These are phyloP conservation scores for Danio kyathit DNA, from an alignment of 2,797 vertebrate genomes.

Conservation along the genomic window DNA sequence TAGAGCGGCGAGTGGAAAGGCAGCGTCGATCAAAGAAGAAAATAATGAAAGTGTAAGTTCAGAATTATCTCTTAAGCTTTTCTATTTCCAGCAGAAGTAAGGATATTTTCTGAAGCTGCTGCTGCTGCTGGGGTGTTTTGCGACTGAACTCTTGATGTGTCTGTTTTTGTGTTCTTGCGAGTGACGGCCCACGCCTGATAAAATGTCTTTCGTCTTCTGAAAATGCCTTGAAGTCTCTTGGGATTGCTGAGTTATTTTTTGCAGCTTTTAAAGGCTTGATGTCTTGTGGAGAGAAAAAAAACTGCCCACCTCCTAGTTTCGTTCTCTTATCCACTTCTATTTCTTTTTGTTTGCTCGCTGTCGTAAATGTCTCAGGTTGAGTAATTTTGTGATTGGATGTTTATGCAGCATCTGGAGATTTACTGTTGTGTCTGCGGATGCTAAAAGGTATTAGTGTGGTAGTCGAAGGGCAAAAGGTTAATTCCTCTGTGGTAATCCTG, in stretches of 20 bases:
- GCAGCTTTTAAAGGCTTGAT: constrained; percentile 66
- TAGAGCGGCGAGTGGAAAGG: constrained; percentile 33
- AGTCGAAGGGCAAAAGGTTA: constrained; percentile 11
- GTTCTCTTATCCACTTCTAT: neutral
- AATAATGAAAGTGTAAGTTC: constrained; percentile 8
- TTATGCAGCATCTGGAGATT: neutral
- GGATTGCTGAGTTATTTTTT: constrained; percentile 74
- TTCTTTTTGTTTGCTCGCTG: neutral
- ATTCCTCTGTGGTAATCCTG: constrained; percentile 19
- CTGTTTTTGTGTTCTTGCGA: constrained; percentile 32
- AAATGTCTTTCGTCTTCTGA: constrained; percentile 30
- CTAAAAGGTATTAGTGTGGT: neutral
- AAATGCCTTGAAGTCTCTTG: constrained; percentile 50
- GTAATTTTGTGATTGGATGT: neutral
- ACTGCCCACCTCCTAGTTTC: constrained; percentile 3
- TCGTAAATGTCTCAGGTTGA: neutral
- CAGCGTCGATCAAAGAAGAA: constrained; percentile 23
- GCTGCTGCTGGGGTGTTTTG: constrained; percentile 1
- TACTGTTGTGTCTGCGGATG: neutral
- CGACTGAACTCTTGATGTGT: constrained; percentile 25
- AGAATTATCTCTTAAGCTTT: neutral
- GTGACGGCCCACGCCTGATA: neutral
- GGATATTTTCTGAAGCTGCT: neutral
- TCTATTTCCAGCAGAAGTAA: neutral
- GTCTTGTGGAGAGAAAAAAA: constrained; percentile 57